Conservation (phyloP, 2,888 invertebrate genomes). For the Cryptocephalus moraei region DNA sequence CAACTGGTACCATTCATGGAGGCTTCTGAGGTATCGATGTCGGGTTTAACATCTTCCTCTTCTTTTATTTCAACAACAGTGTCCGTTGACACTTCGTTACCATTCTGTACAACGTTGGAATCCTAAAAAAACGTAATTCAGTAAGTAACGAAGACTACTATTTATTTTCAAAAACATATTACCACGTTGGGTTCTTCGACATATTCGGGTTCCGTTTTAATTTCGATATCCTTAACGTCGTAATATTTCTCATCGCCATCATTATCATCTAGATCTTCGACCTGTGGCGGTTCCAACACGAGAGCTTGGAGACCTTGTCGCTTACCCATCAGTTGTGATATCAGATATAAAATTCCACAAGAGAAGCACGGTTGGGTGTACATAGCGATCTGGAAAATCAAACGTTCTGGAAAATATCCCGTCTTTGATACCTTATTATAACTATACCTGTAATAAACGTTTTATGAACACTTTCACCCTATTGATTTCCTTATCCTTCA, state of each 20-base stretch:
- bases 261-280: constrained; percentile 10
- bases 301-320: constrained; percentile 24
- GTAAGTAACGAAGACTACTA: too few relatives aligned
- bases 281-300: constrained; percentile 23
- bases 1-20: constrained; percentile 20
- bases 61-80: constrained; percentile 28
- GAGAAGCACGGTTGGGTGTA: constrained; percentile 67
- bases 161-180: too few relatives aligned
- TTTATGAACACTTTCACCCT: constrained; percentile 80
- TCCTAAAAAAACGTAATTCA: too few relatives aligned
- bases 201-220: constrained; percentile 19
- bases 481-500: constrained; percentile 60
- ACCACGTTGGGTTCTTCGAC: constrained; percentile 8
- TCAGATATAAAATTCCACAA: constrained; percentile 71
- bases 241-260: constrained; percentile 27
- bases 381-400: constrained; percentile 45
- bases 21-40: constrained; percentile 18
- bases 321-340: constrained; percentile 55
- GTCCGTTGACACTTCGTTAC: constrained; percentile 13
- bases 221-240: constrained; percentile 25
- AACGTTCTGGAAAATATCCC: not conserved
- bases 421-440: not conserved
- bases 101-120: not conserved
- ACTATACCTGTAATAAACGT: constrained; percentile 64
- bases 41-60: constrained; percentile 25